phyloP scores from a whole-genome alignment of 2,888 invertebrate species.

The Drosophila lacicola region DNA sequence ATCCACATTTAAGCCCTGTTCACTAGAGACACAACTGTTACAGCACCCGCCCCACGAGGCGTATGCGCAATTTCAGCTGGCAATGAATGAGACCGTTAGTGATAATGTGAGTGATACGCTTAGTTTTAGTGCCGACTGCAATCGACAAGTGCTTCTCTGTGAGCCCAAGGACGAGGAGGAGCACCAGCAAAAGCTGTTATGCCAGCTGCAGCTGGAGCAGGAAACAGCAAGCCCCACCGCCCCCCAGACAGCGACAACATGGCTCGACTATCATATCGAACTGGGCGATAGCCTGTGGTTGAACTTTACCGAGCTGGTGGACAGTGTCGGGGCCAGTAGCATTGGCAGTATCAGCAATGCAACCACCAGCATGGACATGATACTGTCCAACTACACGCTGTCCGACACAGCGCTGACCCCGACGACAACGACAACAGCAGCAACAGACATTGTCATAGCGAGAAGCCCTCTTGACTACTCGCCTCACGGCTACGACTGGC shows the following conservation, averaged over 20 bases:
- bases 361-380: conserved; percentile 62
- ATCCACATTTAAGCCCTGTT: conserved; percentile 48
- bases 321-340: conserved; percentile 27
- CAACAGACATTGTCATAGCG: conserved; percentile 38
- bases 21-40: conserved; percentile 71
- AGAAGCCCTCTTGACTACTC: conserved; percentile 63
- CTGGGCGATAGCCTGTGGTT: conserved; percentile 56
- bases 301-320: conserved; percentile 59
- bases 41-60: conserved; percentile 71
- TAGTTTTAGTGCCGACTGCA: conserved; percentile 57
- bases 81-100: conserved; percentile 73
- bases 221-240: background rate
- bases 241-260: conserved; percentile 11
- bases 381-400: conserved; percentile 64
- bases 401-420: conserved; percentile 50
- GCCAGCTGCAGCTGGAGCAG: conserved; percentile 32
- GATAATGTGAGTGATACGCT: conserved; percentile 69
- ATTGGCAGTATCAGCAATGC: conserved; percentile 36
- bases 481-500: conserved; percentile 89
- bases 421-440: conserved; percentile 19
- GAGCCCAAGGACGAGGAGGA: conserved; percentile 17
- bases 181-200: conserved; percentile 30
- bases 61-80: conserved; percentile 82
- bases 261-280: conserved; percentile 62
- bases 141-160: conserved; percentile 45